These are phyloP conservation scores for Odontothrips loti DNA, from an alignment of 2,888 invertebrate species.

Conservation along the genomic window DNA sequence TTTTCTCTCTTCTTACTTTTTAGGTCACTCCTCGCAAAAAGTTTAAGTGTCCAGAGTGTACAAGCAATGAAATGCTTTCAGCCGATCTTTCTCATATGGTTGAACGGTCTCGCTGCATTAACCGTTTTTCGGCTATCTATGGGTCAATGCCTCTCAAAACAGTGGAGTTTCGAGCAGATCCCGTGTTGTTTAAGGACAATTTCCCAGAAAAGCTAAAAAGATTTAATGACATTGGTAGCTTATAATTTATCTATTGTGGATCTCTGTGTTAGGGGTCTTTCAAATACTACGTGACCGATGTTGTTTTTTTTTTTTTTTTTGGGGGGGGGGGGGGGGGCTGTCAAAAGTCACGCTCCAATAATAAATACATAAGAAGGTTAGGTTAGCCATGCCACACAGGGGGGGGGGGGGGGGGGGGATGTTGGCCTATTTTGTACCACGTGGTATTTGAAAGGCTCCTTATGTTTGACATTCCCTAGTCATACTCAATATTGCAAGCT, in stretches of 20 bases:
- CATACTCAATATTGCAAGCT: too few relatives aligned
- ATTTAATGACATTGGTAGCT: conserved; percentile 83
- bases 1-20: conserved; percentile 13
- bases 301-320: too few relatives aligned
- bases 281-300: too few relatives aligned
- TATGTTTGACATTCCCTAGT: too few relatives aligned
- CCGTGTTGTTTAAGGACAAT: conserved; percentile 82
- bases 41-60: conserved; percentile 94
- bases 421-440: too few relatives aligned
- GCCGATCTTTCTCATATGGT: conserved; percentile 91
- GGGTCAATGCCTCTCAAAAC: conserved; percentile 82
- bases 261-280: too few relatives aligned
- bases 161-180: conserved; percentile 92
- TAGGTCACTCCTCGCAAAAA: conserved; percentile 92
- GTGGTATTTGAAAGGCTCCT: too few relatives aligned
- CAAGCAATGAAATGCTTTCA: conserved; percentile 88
- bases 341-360: too few relatives aligned
- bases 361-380: too few relatives aligned
- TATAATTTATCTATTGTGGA: conserved; percentile 52
- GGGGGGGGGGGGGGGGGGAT: too few relatives aligned
- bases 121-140: conserved; percentile 71
- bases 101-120: conserved; percentile 85
- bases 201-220: conserved; percentile 80
- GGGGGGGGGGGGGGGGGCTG: too few relatives aligned
- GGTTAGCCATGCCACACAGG: too few relatives aligned